Base-by-base conservation (phyloP, 2,888 invertebrate species). In the Dryobotodes eremita region DNA sequence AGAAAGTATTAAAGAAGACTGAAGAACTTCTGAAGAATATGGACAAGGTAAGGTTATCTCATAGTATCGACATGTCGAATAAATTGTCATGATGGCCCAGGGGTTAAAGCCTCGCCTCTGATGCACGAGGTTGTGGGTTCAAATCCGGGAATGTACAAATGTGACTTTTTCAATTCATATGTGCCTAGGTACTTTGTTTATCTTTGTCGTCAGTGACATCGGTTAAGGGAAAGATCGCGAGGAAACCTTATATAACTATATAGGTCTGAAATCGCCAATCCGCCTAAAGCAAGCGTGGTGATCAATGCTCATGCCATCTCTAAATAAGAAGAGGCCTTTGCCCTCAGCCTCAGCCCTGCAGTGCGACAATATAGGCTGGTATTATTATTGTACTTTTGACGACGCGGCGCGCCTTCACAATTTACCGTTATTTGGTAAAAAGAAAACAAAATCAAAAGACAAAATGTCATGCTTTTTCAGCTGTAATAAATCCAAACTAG, bases 1-100 rank as follows among this genome's bases (percentile, higher is more conserved):
- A 97, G 88, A 91, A 95, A 75, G 84, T 97, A 88, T 69, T 97
- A 6, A 95, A 97, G 84, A 95, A 97, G 76, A 91, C 95, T 68
- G 95, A 97, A 83, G 91, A 92, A 20, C 78, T 91, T 61, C 76
- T 92, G 20, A 91, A 92, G 73, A 91, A 90, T 46, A 15, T 85
- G 46, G 87, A 88, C 36, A 93, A 95, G 94, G 97, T 97, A 92
- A 13, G 20, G 50, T 36, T 42, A 36, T 42, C 62, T 11, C 6
- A 62, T 6, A 6, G 23, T 62, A 36, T 13, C 36, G 62, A 59
- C 26, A n/a, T 57, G 55, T 55, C 20, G 20, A 7, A 53, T 20
- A 53, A 53, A 53, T 8, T 31, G 17, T 31, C 20, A 36, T 36
- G 31, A 36, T 36, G 31, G 31, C 31, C 31, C 31, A 36, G 31